Evolutionary conservation across 2,113 vertebrate species (phyloP), one percentile per base, ranked within the genome.

Genomic region (Rhinichthys klamathensis): DNA sequence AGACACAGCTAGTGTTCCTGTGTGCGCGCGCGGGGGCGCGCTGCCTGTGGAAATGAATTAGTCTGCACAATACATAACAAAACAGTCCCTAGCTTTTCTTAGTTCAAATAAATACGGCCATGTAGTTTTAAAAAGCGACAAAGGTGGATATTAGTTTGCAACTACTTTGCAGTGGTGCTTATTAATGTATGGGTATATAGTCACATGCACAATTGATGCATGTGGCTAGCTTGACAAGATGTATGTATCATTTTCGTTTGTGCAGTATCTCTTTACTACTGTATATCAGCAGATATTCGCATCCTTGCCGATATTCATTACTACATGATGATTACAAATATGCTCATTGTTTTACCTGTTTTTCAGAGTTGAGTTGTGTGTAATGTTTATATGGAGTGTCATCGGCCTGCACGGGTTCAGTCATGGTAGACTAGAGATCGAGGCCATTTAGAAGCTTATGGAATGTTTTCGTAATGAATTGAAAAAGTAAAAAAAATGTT

Each of bases 41-140:
- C 65, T 30, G 25, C 85, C 87, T 86, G 54, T 54, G 82, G 85
- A 91, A 92, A 93, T 94, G 92, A 94, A 94, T 92, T 85, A 78
- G 85, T 75, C 58, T 80, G 77, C 61, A 54, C 63, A 54, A 54
- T 87, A 41, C 86, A 72, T 32, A 69, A 46, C n/a, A 67, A 74
- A 49, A 2, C 23, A 32, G 32, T 11, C 13, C 38, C 38, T 65
- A 56, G 58, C 18, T 49, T 73, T 41, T 49, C 56, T 12, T 1
- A 46, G 5, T 78, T 23, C 4, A 41, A 41, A 16, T 9, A 65
- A 30, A 10, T n/a, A 81, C 16, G 5, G 49, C 4, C 25, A 51
- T n/a, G 44, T 35, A 51, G 16, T 6, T 32, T 27, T 65, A 21
- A 8, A 81, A 67, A 13, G 0, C 3, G 41, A 61, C 56, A 11